Conservation (phyloP, 2,113 vertebrate genomes). For the Daubentonia madagascariensis region DNA sequence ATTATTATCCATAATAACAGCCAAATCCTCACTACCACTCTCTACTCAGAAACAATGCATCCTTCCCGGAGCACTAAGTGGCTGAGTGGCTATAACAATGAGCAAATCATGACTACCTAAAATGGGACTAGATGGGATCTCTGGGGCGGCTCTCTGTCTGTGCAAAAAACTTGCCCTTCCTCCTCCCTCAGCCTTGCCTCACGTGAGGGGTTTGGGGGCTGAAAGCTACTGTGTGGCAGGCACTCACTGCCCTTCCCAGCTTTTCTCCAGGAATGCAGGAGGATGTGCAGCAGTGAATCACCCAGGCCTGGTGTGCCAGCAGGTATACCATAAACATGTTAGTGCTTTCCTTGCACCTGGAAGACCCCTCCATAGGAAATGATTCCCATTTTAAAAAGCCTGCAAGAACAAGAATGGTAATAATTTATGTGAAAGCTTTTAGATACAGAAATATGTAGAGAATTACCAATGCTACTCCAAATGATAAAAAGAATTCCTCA, state of each 20-base stretch:
- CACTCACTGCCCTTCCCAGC: background rate
- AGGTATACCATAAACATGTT: slow-evolving; percentile 30
- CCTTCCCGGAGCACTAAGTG: slow-evolving; percentile 47
- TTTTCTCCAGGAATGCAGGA: background rate
- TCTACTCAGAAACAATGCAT: slow-evolving; percentile 28
- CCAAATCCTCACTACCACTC: slow-evolving; percentile 31
- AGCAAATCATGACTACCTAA: slow-evolving; percentile 52
- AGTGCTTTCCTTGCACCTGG: slow-evolving; percentile 55
- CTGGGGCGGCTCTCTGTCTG: background rate
- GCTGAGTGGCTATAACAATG: slow-evolving; percentile 45
- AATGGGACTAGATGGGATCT: background rate
- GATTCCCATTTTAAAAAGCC: slow-evolving; percentile 27
- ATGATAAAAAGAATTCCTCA: background rate
- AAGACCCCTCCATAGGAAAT: slow-evolving; percentile 40
- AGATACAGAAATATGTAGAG: background rate
- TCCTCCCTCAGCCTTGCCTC: background rate
- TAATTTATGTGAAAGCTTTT: slow-evolving; percentile 45
- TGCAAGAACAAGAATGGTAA: slow-evolving; percentile 2
- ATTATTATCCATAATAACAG: slow-evolving; percentile 67
- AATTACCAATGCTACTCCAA: background rate
- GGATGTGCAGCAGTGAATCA: background rate
- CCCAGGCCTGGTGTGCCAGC: background rate
- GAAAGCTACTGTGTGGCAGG: background rate
- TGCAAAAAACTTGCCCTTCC: background rate
- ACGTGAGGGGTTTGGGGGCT: background rate